Evolutionary conservation across 2,113 vertebrate genomes (phyloP).

Genomic region (Triplophysa siluroides): DNA sequence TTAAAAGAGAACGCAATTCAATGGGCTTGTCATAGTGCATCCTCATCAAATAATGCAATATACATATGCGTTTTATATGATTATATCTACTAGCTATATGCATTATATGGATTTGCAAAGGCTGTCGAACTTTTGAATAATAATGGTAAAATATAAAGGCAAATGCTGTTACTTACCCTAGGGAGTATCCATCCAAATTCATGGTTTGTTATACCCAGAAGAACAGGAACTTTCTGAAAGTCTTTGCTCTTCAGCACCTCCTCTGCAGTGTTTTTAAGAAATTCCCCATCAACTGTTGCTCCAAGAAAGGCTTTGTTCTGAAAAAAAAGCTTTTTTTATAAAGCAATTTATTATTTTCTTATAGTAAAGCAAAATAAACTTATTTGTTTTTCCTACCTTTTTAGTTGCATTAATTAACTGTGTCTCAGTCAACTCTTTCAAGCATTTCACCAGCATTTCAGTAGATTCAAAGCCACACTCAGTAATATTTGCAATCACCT

Average conservation of each 20-base stretch:
- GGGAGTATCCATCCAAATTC: slow-evolving; percentile 78
- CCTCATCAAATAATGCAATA: neutral
- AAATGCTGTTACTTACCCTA: slow-evolving; percentile 51
- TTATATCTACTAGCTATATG: neutral
- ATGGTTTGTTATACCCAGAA: slow-evolving; percentile 78
- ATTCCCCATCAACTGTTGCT: slow-evolving; percentile 71
- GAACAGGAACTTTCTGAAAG: slow-evolving; percentile 72
- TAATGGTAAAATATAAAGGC: neutral
- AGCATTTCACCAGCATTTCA: slow-evolving; percentile 70
- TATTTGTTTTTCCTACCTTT: slow-evolving; percentile 54
- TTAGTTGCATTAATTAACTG: slow-evolving; percentile 65
- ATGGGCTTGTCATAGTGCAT: neutral
- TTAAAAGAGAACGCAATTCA: neutral
- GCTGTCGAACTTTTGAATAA: neutral
- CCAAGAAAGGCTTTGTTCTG: slow-evolving; percentile 57
- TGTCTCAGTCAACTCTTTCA: slow-evolving; percentile 68
- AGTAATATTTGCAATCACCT: slow-evolving; percentile 72
- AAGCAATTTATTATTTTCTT: neutral
- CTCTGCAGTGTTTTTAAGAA: slow-evolving; percentile 69
- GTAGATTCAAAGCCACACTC: slow-evolving; percentile 68
- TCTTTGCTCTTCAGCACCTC: slow-evolving; percentile 70
- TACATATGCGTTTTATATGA: neutral
- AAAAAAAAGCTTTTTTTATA: neutral
- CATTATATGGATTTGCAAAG: too few species aligned
- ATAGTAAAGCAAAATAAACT: neutral